Evolutionary conservation across 2,888 invertebrate species (phyloP), one percentile per base, ranked within the genome.

Genomic region (Thera britannica): DNA sequence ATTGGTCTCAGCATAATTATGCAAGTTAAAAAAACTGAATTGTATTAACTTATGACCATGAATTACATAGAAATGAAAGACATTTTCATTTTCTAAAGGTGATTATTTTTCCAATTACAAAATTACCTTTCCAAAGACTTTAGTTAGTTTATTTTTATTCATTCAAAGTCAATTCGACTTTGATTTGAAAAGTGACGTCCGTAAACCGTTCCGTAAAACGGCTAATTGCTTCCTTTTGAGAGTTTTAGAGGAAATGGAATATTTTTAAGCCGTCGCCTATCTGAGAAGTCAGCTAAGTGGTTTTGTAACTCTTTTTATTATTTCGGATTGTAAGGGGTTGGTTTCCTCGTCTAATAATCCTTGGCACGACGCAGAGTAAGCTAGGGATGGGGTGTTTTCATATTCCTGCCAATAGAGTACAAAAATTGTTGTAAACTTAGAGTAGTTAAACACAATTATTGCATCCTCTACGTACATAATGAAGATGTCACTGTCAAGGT

Each of bases 251-350:
- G 51, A 51, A 58, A 58, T 64, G 58, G 35, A 44, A 58, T 58
- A 58, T 64, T 64, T 52, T 58, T 65, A 58, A 58, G 63, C 61
- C 72, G 71, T 46, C n/a, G 36, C 35, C 51, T 66, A 57, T 56
- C 73, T 48, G 55, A 46, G 46, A 36, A 58, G 46, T 58, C 23
- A 36, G 23, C 58, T 54, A 58, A 64, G 63, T 58, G 79, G 76
- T 80, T 78, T 81, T 74, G 78, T 77, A 77, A 79, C 78, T 79
- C 76, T 77, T 82, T 82, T 82, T 79, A 78, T 80, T 82, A 81
- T 81, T 82, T 83, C 76, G 80, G 77, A 79, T 79, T 54, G 46
- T 65, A 57, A 57, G 75, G 76, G 77, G 77, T 80, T 80, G 82
- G 80, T n/a, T 58, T 36, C 48, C 36, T 23, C 48, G 36, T 56